Conservation (phyloP, 2,113 vertebrate species). For the Smithornis capensis region DNA sequence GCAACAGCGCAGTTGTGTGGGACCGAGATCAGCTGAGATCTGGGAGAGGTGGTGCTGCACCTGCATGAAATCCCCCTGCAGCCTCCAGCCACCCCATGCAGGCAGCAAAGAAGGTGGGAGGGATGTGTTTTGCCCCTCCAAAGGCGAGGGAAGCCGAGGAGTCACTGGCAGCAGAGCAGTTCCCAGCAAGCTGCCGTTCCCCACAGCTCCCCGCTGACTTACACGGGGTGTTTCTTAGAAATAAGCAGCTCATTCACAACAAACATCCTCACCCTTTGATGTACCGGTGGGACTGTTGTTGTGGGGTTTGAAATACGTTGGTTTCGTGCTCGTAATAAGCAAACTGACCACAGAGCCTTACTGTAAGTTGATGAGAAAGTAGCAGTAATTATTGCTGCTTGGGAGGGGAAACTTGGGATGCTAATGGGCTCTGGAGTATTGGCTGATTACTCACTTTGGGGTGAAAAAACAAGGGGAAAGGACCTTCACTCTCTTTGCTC, state of each 20-base stretch:
- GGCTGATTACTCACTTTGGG: background rate
- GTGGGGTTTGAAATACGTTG: background rate
- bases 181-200: background rate
- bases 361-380: conserved; percentile 15
- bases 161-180: background rate
- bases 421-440: background rate
- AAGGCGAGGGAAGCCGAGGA: background rate
- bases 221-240: background rate
- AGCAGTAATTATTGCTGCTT: conserved; percentile 16
- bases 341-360: background rate
- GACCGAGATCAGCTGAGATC: background rate
- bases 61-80: background rate
- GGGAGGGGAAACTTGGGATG: background rate
- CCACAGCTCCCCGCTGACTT: background rate
- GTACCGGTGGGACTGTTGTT: background rate
- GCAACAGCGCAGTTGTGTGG: background rate
- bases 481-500: background rate
- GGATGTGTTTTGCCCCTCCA: too few species aligned
- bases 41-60: background rate
- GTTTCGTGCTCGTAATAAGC: background rate
- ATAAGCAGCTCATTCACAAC: background rate
- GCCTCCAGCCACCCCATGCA: background rate
- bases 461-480: background rate
- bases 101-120: background rate
- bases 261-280: background rate